Conservation (phyloP, 2,888 invertebrate species). For the Margaritifera margaritifera region DNA sequence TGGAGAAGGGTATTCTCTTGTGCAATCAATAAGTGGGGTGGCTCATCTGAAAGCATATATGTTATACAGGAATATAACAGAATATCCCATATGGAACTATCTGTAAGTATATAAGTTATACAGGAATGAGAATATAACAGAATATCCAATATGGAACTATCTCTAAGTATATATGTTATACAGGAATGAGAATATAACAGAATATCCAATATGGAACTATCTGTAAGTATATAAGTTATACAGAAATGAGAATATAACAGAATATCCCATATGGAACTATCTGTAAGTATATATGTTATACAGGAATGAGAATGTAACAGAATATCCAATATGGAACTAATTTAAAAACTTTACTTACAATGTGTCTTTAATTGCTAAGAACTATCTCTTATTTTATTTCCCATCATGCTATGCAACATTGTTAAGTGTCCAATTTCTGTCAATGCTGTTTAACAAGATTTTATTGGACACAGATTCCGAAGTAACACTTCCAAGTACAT, state of each 20-base stretch:
- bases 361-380: too few species aligned
- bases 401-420: too few species aligned
- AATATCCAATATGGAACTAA: too few species aligned
- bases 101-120: slow-evolving; percentile 5
- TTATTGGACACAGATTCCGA: too few species aligned
- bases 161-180: slow-evolving; percentile 3
- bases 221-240: slow-evolving; percentile 5
- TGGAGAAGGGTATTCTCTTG: slow-evolving; percentile 15
- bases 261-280: not conserved
- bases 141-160: not conserved
- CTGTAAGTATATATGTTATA: slow-evolving; percentile 4
- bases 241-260: not conserved
- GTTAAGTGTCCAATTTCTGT: too few species aligned
- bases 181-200: not conserved
- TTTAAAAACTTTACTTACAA: too few species aligned
- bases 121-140: not conserved
- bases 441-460: too few species aligned
- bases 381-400: too few species aligned
- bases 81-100: not conserved
- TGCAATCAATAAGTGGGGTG: slow-evolving; percentile 17
- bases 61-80: not conserved
- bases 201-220: not conserved
- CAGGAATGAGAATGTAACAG: not conserved
- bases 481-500: too few species aligned
- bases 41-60: slow-evolving; percentile 7